Evolutionary conservation across 2,797 vertebrate genomes (phyloP), one percentile per base, ranked within the genome.

Genomic region (Gambusia yucatana): DNA sequence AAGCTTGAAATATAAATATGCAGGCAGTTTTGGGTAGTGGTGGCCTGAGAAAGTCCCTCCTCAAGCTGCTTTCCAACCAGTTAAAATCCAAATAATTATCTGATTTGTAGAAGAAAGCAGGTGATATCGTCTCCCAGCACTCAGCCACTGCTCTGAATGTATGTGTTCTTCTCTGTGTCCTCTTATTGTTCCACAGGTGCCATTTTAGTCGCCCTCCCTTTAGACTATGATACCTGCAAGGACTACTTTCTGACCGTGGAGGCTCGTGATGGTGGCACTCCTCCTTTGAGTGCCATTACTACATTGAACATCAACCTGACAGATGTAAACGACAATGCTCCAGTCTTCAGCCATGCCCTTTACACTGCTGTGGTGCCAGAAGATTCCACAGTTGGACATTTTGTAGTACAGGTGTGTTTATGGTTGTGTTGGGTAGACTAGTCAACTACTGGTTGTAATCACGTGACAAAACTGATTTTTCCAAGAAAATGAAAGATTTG

Each of bases 181-280:
- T 20, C 16, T 65, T 14, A 36, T 16, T 44, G 73, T 59, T 81
- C 78, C 78, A 48, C 93, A 99, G 98, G 98, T 73, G 94, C 94
- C 30, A 97, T 99, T 91, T 93, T 96, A 73, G 96, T 99, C 41
- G 94, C 95, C 33, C 96, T 97, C 76, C 73, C 88, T 75, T 91
- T 99, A 94, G 98, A 99, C 93, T 99, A 97, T 76, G 98, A 99
- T 90, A 94, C 88, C 0, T 98, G 97, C 91, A 97, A 92, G 82
- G 97, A 97, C 92, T 99, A 97, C 93, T 99, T 97, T 93, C 94
- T 99, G 28, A 97, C 97, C 0, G 95, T 99, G 69, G 98, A 99
- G 93, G 98, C 98, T 3, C 95, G 96, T 82, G 98, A 99, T 10
- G 98, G 98, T 0, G 98, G 98, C 2, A 96, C 92, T 0, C 98